Evolutionary conservation across 2,888 invertebrate genomes (phyloP).

Genomic region (Brachynemurus nebulosus): DNA sequence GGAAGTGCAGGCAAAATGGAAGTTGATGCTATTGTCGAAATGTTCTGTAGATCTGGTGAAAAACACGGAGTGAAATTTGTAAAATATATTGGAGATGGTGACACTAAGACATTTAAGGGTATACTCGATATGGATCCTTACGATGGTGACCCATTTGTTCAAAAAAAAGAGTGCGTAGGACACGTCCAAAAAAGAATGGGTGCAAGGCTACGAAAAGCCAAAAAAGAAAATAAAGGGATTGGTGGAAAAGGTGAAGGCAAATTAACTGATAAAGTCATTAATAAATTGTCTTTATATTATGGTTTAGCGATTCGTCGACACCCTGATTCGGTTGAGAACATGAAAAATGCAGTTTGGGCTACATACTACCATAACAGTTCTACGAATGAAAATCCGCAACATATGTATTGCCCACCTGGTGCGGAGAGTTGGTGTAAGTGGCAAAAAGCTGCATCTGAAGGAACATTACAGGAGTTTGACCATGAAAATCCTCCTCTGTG

Average conservation of each 20-base stretch:
- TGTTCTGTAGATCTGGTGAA: conserved; percentile 16
- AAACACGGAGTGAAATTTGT: conserved; percentile 13
- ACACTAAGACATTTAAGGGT: conserved; percentile 16
- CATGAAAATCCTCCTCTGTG: neutral
- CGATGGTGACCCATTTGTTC: conserved; percentile 7
- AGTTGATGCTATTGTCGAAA: conserved; percentile 16
- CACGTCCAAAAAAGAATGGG: conserved; percentile 15
- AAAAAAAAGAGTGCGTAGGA: conserved; percentile 13
- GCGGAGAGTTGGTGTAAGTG: conserved; percentile 15
- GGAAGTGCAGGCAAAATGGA: conserved; percentile 20
- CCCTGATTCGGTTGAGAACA: conserved; percentile 20
- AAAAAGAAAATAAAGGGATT: no score
- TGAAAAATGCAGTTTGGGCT: conserved; percentile 23
- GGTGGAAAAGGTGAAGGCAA: conserved; percentile 11
- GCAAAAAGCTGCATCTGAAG: conserved; percentile 10
- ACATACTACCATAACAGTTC: conserved; percentile 23
- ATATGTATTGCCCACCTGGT: conserved; percentile 20
- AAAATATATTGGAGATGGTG: conserved; percentile 16
- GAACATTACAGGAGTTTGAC: neutral
- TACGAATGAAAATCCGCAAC: conserved; percentile 23
- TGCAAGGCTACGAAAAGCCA: conserved; percentile 7
- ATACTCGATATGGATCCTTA: conserved; percentile 13
- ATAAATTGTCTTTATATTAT: conserved; percentile 23
- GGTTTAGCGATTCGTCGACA: conserved; percentile 22
- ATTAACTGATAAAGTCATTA: conserved; percentile 20